Evolutionary conservation across 2,888 invertebrate species (phyloP).

Genomic region (Plagodis dolabraria): DNA sequence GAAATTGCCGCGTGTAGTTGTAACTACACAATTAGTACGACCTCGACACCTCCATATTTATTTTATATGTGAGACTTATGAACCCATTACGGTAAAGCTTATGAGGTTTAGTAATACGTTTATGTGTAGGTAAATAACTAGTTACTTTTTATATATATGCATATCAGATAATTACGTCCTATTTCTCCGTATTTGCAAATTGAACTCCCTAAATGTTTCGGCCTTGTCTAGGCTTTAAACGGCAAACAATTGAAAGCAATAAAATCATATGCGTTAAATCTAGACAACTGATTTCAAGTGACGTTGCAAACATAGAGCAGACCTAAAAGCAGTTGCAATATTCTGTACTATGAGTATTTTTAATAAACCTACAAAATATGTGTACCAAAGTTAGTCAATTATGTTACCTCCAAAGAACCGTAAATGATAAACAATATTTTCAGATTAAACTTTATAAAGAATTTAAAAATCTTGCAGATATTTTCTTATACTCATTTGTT

Average conservation of each 20-base stretch:
- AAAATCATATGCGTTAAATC: conserved; percentile 56
- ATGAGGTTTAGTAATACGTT: background rate
- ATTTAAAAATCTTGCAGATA: too few species aligned
- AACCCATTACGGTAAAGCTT: background rate
- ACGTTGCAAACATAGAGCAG: conserved; percentile 36
- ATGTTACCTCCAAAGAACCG: too few species aligned
- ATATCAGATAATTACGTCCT: conserved; percentile 29
- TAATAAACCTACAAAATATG: too few species aligned
- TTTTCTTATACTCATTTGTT: too few species aligned
- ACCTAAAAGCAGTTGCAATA: background rate
- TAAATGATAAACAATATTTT: too few species aligned
- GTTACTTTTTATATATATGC: conserved; percentile 12
- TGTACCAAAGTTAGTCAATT: too few species aligned
- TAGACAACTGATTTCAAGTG: conserved; percentile 52
- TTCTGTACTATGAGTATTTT: too few species aligned
- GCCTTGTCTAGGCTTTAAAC: conserved; percentile 64
- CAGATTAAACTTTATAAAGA: too few species aligned
- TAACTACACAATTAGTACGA: conserved; percentile 38
- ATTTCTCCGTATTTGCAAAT: conserved; percentile 56
- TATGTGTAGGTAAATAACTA: background rate
- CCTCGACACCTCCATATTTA: conserved; percentile 1
- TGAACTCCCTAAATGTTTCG: conserved; percentile 65
- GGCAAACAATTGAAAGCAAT: conserved; percentile 75
- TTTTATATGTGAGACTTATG: background rate
- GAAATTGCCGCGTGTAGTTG: conserved; percentile 55